Conservation (phyloP, 92 coral and sea anemone species). For the Blastomussa wellsi region DNA sequence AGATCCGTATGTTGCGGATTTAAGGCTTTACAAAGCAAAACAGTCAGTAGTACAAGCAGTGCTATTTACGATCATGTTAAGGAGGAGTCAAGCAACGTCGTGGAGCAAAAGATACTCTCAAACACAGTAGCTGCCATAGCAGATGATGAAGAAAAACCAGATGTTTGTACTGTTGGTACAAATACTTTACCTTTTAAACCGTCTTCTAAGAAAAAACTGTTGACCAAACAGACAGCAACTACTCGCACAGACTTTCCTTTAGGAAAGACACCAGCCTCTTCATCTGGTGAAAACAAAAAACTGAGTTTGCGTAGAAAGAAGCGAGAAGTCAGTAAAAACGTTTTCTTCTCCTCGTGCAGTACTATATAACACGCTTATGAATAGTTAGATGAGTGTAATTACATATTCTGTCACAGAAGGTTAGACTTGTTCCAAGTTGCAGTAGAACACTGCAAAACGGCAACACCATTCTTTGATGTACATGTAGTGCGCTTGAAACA, state of each 20-base stretch:
- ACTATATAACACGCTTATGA: background rate
- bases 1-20: too few relatives aligned
- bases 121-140: background rate
- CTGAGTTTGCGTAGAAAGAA: constrained; percentile 26
- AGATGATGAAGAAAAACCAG: background rate
- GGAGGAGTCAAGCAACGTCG: background rate
- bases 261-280: background rate
- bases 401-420: background rate
- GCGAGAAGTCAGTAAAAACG: constrained; percentile 24
- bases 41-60: constrained; percentile 6
- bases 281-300: constrained; percentile 7
- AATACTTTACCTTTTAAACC: constrained; percentile 20
- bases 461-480: too few relatives aligned
- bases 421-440: too few relatives aligned
- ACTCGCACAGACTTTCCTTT: background rate
- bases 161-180: background rate
- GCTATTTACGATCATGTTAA: background rate
- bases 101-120: background rate
- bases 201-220: background rate
- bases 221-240: background rate
- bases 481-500: too few relatives aligned
- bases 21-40: constrained; percentile 13
- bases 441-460: too few relatives aligned
- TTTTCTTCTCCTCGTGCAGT: constrained; percentile 15
- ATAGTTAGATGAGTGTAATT: background rate